phyloP scores from a whole-genome alignment of 2,797 vertebrate species.

The Percopsis omiscomaycus region DNA sequence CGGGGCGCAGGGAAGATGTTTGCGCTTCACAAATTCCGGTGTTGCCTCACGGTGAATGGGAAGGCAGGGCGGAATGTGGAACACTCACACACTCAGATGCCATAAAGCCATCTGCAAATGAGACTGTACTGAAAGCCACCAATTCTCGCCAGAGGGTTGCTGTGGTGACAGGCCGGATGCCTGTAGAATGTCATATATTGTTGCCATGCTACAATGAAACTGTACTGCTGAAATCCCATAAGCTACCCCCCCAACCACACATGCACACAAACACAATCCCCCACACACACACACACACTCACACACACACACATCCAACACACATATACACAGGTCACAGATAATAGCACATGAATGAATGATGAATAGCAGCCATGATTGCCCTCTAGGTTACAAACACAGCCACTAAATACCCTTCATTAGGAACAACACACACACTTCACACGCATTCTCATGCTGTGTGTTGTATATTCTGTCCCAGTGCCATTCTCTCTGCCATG shows the following conservation, averaged over 20 bases:
- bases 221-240: slow-evolving; percentile 6
- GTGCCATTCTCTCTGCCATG: slow-evolving; percentile 29
- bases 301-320: background rate
- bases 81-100: slow-evolving; percentile 49
- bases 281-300: slow-evolving; percentile 2
- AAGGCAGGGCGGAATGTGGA: slow-evolving; percentile 57
- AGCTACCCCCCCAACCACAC: too few species aligned
- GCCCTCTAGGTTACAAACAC: slow-evolving; percentile 19
- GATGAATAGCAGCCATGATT: slow-evolving; percentile 32
- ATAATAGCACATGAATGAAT: slow-evolving; percentile 27
- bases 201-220: slow-evolving; percentile 3
- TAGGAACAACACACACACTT: slow-evolving; percentile 8
- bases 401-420: slow-evolving; percentile 12
- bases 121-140: slow-evolving; percentile 22
- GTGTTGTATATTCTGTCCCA: slow-evolving; percentile 16
- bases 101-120: slow-evolving; percentile 64
- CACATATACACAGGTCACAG: slow-evolving; percentile 27
- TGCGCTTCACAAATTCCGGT: slow-evolving; percentile 66
- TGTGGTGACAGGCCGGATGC: slow-evolving; percentile 46
- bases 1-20: slow-evolving; percentile 37
- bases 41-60: slow-evolving; percentile 67
- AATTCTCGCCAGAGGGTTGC: slow-evolving; percentile 48
- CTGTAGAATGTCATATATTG: slow-evolving; percentile 57
- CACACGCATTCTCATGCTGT: slow-evolving; percentile 11
- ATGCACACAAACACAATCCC: background rate